These are phyloP conservation scores for Pilophorus perplexus DNA, from an alignment of 2,888 invertebrate species.

Conservation along the genomic window DNA sequence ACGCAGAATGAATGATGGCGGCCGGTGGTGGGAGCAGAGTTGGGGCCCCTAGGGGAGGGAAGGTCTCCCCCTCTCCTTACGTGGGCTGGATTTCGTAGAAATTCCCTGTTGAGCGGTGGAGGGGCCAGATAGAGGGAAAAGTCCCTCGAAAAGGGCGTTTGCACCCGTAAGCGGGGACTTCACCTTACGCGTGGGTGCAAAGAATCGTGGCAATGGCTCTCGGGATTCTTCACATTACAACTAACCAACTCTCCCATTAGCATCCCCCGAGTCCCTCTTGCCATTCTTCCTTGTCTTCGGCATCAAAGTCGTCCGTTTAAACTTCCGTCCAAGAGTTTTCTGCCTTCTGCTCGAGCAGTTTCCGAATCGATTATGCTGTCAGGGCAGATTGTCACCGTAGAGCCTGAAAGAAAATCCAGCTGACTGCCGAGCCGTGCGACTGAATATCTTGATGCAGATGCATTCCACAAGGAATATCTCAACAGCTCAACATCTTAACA, in stretches of 20 bases:
- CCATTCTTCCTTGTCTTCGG: slow-evolving; percentile 7
- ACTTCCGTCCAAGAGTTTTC: slow-evolving; percentile 1
- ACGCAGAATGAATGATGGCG: too few species aligned
- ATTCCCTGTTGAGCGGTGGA: too few species aligned
- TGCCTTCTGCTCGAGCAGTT: neutral
- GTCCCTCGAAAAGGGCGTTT: too few species aligned
- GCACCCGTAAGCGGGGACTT: too few species aligned
- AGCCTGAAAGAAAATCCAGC: neutral
- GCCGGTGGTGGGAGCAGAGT: too few species aligned
- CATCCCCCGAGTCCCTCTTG: neutral
- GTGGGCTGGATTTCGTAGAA: too few species aligned
- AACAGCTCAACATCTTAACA: too few species aligned
- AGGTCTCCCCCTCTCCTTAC: too few species aligned
- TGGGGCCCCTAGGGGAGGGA: too few species aligned
- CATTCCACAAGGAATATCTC: too few species aligned
- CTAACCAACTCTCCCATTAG: slow-evolving; percentile 16
- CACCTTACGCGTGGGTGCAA: slow-evolving; percentile 18
- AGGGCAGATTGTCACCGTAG: neutral
- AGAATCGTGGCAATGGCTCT: slow-evolving; percentile 5
- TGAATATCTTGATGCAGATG: too few species aligned
- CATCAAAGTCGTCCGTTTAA: slow-evolving; percentile 6
- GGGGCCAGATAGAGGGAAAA: too few species aligned
- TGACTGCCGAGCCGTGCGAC: neutral
- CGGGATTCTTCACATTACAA: slow-evolving; percentile 10
- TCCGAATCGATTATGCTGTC: slow-evolving; percentile 12